phyloP scores from a whole-genome alignment of 2,797 vertebrate genomes.

The Aratinga solstitialis region DNA sequence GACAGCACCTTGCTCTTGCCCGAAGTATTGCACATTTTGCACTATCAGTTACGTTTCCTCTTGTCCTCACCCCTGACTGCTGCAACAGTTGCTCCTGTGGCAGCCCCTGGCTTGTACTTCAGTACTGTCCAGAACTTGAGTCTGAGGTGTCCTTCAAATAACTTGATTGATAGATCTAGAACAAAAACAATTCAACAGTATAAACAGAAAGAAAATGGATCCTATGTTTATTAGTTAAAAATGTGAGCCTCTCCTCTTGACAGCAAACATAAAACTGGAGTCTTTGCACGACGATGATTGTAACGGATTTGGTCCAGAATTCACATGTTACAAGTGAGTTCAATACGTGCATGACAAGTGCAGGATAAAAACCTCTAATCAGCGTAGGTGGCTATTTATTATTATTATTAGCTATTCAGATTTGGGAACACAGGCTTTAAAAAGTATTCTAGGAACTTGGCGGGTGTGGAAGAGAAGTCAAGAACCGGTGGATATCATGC shows the following conservation, averaged over 20 bases:
- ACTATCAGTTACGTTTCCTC: accelerated
- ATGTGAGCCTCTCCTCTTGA: neutral
- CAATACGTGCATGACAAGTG: neutral
- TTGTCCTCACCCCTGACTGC: neutral
- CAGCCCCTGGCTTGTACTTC: neutral
- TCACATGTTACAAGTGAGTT: neutral
- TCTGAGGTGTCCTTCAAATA: neutral
- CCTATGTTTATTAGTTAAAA: neutral
- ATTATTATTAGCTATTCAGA: neutral
- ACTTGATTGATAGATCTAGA: neutral
- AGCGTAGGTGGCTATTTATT: neutral
- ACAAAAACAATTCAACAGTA: neutral
- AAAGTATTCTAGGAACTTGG: neutral
- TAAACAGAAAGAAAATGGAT: neutral
- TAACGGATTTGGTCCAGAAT: neutral
- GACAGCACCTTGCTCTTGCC: neutral
- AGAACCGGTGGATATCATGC: neutral
- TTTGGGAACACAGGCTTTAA: neutral
- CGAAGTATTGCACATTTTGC: neutral
- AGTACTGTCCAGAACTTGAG: neutral
- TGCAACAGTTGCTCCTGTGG: neutral
- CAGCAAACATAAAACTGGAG: neutral
- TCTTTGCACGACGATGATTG: neutral
- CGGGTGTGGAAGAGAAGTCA: neutral
- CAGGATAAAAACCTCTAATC: neutral